Conservation (phyloP, 2,888 invertebrate genomes). For the Stratiomys singularior region DNA sequence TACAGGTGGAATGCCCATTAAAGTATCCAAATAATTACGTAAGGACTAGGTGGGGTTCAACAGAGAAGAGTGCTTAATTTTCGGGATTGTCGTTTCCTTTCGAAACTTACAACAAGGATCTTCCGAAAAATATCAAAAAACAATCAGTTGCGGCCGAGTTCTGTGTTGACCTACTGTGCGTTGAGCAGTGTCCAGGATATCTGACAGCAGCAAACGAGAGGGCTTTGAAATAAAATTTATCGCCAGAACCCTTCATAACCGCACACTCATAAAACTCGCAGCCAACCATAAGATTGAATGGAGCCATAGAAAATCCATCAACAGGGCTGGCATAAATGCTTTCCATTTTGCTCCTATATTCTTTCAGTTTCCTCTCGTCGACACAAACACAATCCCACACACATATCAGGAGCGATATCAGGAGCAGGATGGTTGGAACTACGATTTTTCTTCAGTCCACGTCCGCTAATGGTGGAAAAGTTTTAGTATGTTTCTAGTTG, state of each 20-base stretch:
- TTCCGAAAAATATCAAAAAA: too few species aligned
- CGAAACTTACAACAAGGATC: too few species aligned
- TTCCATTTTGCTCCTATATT: neutral
- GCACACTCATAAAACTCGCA: constrained; percentile 9
- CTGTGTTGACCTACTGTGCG: neutral
- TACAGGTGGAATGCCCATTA: too few species aligned
- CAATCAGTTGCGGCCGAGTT: neutral
- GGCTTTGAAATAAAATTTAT: constrained; percentile 31
- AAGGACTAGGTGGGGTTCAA: too few species aligned
- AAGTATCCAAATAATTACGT: too few species aligned
- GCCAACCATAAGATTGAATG: neutral
- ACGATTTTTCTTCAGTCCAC: neutral
- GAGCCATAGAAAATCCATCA: constrained; percentile 24
- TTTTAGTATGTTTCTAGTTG: constrained; percentile 15
- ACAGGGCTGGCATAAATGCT: constrained; percentile 4
- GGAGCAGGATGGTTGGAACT: neutral
- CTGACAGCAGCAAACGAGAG: constrained; percentile 9
- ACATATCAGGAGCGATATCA: neutral
- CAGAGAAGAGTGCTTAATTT: too few species aligned
- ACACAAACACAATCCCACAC: neutral
- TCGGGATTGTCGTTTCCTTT: too few species aligned
- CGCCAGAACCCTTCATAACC: constrained; percentile 28
- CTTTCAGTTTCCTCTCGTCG: neutral
- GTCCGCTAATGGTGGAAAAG: neutral
- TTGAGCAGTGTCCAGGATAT: neutral